Percentiles rank a stretch among this genome's conserved stretches.
These are phyloP conservation scores for Lithobates pipiens DNA, from an alignment of 2,797 vertebrate species.

Conservation along the genomic window DNA sequence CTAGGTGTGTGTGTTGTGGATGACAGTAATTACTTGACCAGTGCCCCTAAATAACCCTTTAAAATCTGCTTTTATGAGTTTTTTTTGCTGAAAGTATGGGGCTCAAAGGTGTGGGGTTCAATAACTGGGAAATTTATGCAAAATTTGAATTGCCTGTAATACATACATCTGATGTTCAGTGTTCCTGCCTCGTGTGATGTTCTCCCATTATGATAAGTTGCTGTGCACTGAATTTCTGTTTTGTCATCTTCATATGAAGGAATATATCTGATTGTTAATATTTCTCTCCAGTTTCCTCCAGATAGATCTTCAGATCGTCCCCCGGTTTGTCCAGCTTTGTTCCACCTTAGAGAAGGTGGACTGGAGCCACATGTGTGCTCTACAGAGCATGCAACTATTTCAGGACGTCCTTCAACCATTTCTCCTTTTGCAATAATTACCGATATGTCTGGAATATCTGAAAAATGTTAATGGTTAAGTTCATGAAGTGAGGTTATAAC, in stretches of 20 bases:
- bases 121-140: no score
- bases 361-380: constrained; percentile 1
- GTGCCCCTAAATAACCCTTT: no score
- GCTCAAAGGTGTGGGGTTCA: no score
- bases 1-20: no score
- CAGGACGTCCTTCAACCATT: constrained; percentile 2
- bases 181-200: background rate
- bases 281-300: background rate
- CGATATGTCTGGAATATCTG: background rate
- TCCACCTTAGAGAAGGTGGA: constrained; percentile 21
- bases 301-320: background rate
- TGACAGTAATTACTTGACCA: no score
- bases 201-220: background rate
- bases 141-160: background rate
- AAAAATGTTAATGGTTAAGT: background rate
- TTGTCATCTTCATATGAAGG: constrained; percentile 16
- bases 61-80: no score
- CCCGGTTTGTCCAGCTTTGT: background rate
- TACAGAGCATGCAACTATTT: background rate
- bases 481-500: background rate
- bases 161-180: constrained; percentile 29
- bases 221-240: background rate
- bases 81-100: no score
- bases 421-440: no score
- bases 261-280: constrained; percentile 1